A percentile compares a stretch with the other conserved stretches of the same genome.
These are phyloP conservation scores for Sebastes flavidus DNA, from an alignment of 2,797 vertebrate genomes.

Conservation along the genomic window DNA sequence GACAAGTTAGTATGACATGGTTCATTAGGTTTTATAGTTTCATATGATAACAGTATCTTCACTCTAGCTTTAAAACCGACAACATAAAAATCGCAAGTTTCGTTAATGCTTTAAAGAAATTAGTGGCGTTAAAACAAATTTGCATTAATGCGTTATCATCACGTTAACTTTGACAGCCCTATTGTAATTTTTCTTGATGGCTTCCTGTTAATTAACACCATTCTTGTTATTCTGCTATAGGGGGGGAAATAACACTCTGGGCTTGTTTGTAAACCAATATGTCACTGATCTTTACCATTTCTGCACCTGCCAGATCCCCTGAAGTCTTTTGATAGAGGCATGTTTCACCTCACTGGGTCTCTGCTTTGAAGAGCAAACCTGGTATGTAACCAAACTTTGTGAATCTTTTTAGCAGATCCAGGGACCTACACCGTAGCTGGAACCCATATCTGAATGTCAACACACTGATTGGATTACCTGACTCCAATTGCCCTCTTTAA, in stretches of 20 bases:
- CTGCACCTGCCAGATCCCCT: not conserved
- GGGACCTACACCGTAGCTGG: not conserved
- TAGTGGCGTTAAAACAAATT: no score
- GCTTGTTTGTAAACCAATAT: not conserved
- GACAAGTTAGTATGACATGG: no score
- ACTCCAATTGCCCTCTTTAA: slow-evolving; percentile 19
- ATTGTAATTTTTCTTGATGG: not conserved
- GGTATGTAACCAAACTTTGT: not conserved
- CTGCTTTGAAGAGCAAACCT: not conserved
- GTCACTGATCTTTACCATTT: not conserved
- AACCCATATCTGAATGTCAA: slow-evolving; percentile 1
- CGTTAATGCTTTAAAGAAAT: no score
- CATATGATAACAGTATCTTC: no score
- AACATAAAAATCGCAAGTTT: no score
- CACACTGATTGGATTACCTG: slow-evolving; percentile 15
- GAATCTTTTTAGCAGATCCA: not conserved
- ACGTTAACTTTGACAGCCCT: no score
- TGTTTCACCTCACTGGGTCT: not conserved
- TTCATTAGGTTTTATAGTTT: no score
- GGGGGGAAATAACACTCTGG: no score
- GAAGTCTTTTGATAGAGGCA: not conserved
- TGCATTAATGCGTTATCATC: no score
- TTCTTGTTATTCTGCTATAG: not conserved
- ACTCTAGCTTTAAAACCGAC: no score
- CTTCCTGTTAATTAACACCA: not conserved